Evolutionary conservation across 1,140 invertebrate species (phyloP).

Genomic region (Drosophila sproati): DNA sequence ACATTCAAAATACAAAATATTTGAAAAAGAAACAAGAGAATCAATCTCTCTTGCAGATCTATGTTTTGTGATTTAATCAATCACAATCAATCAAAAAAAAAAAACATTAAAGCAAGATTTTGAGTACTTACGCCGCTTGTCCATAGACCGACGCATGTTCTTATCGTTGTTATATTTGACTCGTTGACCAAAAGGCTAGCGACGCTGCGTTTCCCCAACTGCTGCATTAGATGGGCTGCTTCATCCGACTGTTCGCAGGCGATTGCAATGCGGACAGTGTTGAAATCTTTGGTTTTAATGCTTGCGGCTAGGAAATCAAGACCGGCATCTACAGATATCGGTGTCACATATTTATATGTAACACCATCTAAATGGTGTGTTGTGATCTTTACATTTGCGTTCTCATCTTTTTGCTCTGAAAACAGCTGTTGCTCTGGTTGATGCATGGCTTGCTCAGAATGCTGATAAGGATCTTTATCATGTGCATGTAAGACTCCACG

Average conservation of each 20-base stretch:
- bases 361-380: constrained; percentile 18
- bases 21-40: no score
- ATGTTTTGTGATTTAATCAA: no score
- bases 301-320: constrained; percentile 13
- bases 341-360: constrained; percentile 17
- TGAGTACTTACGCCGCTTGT: constrained; percentile 28
- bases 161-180: no score
- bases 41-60: no score
- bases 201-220: constrained; percentile 34
- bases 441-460: no score
- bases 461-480: no score
- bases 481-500: no score
- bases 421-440: neutral
- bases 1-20: no score
- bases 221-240: constrained; percentile 10
- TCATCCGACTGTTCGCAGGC: constrained; percentile 31
- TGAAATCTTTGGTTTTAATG: constrained; percentile 24
- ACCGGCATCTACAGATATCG: neutral
- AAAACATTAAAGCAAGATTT: neutral
- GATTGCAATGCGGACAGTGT: constrained; percentile 16
- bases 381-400: neutral
- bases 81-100: neutral
- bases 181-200: constrained; percentile 18
- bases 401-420: neutral
- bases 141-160: neutral